Percentiles rank a stretch among this genome's conserved stretches.
Evolutionary conservation across 2,888 invertebrate species (phyloP).

Genomic region (Dastarcus helophoroides): DNA sequence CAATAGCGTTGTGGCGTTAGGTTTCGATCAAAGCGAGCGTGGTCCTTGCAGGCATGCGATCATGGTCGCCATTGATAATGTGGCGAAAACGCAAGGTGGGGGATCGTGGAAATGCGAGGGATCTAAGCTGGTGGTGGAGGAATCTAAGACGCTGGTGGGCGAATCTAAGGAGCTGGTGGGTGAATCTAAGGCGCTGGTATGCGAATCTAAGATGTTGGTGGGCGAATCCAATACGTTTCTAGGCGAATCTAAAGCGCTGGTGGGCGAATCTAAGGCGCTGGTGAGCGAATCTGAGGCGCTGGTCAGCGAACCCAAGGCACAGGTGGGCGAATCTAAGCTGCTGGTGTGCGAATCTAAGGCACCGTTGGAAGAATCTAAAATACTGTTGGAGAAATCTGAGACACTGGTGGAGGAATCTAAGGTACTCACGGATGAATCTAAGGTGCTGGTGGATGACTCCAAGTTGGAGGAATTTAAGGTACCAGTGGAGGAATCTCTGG

Average conservation of each 20-base stretch:
- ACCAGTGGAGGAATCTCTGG: conserved; percentile 1
- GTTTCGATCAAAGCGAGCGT: conserved; percentile 43
- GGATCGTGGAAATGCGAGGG: conserved; percentile 66
- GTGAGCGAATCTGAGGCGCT: no score
- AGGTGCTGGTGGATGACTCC: not conserved
- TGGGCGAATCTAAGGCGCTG: conserved; percentile 3
- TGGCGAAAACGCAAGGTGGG: conserved; percentile 72
- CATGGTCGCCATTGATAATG: conserved; percentile 77
- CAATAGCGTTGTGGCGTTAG: conserved; percentile 54
- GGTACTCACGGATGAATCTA: not conserved
- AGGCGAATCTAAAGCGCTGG: not conserved
- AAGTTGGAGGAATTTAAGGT: not conserved
- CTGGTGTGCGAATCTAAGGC: no score
- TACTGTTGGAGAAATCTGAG: conserved; percentile 1
- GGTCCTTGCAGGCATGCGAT: conserved; percentile 73
- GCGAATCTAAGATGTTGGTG: not conserved
- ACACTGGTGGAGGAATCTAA: not conserved
- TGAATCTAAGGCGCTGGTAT: not conserved
- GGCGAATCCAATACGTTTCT: not conserved
- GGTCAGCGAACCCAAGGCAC: conserved; percentile 37
- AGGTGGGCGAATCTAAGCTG: no score
- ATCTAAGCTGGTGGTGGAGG: conserved; percentile 4
- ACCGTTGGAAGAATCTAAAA: conserved; percentile 13
- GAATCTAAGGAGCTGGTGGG: not conserved
- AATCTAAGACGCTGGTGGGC: not conserved